These are phyloP conservation scores for Todiramphus chloris DNA, from an alignment of 2,113 vertebrate genomes.

Conservation along the genomic window DNA sequence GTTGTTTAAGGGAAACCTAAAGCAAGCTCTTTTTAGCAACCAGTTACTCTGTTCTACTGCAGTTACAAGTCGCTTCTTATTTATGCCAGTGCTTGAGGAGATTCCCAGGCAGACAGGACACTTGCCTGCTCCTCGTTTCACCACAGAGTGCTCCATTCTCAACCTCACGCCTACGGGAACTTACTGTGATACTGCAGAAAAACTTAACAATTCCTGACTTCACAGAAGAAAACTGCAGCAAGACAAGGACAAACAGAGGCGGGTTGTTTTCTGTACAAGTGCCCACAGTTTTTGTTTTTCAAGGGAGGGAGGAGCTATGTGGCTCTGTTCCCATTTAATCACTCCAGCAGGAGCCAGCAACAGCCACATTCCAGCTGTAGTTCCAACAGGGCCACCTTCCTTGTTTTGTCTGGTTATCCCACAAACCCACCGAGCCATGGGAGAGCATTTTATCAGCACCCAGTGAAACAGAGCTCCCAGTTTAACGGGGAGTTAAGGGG, in stretches of 20 bases:
- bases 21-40: neutral
- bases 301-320: slow-evolving; percentile 38
- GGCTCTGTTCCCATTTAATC: slow-evolving; percentile 50
- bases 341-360: slow-evolving; percentile 30
- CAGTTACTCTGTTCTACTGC: neutral
- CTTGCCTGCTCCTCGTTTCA: neutral
- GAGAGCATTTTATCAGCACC: neutral
- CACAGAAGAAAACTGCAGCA: neutral
- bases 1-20: neutral
- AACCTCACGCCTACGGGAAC: neutral
- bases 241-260: slow-evolving; percentile 7
- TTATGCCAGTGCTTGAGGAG: neutral
- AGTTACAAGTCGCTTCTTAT: neutral
- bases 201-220: neutral
- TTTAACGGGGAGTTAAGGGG: neutral
- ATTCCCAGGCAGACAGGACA: neutral
- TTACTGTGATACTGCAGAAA: neutral
- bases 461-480: neutral
- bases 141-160: neutral
- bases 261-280: slow-evolving; percentile 27
- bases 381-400: neutral
- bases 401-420: slow-evolving; percentile 18
- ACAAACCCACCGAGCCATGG: neutral
- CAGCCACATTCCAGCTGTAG: slow-evolving; percentile 9
- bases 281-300: slow-evolving; percentile 48